Conservation (phyloP, 35 echinoderm and acorn worm species). For the Diadema setosum region DNA sequence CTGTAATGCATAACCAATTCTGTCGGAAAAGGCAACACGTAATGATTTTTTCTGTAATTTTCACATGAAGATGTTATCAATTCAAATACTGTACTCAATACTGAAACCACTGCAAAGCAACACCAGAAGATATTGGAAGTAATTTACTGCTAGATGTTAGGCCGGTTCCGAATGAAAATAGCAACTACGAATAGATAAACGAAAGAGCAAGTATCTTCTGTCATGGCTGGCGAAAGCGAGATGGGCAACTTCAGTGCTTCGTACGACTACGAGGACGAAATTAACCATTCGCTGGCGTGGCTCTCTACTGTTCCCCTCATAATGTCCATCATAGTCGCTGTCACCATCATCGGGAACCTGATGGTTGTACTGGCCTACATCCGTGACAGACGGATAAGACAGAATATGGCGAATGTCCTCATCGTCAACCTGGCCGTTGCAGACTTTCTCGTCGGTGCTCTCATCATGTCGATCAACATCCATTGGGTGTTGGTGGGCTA, state of each 20-base stretch:
- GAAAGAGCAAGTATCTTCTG: too few species aligned
- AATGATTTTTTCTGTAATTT: too few species aligned
- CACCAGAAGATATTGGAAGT: too few species aligned
- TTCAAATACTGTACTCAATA: too few species aligned
- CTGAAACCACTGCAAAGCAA: too few species aligned
- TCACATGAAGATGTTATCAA: too few species aligned
- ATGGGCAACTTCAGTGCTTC: neutral
- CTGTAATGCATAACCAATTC: too few species aligned
- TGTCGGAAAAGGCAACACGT: too few species aligned
- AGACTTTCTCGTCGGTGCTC: conserved; percentile 16
- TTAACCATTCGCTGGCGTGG: neutral
- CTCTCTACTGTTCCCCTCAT: neutral
- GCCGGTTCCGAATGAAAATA: too few species aligned
- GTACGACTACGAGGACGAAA: neutral
- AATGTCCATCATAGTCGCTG: neutral
- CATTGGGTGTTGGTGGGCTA: neutral
- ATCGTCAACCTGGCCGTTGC: conserved; percentile 17
- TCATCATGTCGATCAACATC: conserved; percentile 4
- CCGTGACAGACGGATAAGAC: neutral
- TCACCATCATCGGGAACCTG: conserved; percentile 18
- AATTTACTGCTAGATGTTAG: too few species aligned
- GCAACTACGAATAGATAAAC: too few species aligned
- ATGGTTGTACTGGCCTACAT: conserved; percentile 6
- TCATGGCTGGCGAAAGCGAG: too few species aligned
- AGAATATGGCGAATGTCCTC: conserved; percentile 7